Evolutionary conservation across 2,797 vertebrate species (phyloP).

Genomic region (Myiotriccus ornatus): DNA sequence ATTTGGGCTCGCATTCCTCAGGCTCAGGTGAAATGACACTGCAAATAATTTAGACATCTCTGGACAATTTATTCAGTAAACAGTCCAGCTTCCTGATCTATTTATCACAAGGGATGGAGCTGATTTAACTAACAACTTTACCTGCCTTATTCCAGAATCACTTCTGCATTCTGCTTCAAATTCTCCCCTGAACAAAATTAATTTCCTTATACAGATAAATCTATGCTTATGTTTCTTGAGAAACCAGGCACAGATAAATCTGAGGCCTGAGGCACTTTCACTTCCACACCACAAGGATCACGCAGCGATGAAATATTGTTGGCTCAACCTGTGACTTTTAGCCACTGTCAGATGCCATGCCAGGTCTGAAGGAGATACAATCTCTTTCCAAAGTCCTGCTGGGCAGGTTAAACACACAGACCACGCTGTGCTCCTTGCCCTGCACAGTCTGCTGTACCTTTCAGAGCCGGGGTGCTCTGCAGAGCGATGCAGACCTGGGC

Average conservation of each 20-base stretch:
- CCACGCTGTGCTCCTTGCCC: neutral
- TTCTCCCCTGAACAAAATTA: slow-evolving; percentile 23
- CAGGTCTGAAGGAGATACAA: neutral
- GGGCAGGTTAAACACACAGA: neutral
- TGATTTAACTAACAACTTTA: slow-evolving; percentile 42
- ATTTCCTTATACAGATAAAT: slow-evolving; percentile 37
- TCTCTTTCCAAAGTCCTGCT: neutral
- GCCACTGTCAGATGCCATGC: neutral
- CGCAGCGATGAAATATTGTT: neutral
- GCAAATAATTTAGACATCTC: slow-evolving; percentile 29
- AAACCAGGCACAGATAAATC: slow-evolving; percentile 5
- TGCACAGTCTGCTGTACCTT: neutral
- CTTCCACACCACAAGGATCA: neutral
- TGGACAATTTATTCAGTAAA: slow-evolving; percentile 27
- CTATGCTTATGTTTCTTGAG: neutral
- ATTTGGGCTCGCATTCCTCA: slow-evolving; percentile 8
- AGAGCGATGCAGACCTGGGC: neutral
- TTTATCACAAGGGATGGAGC: neutral
- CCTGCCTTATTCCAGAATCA: neutral
- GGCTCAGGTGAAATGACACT: slow-evolving; percentile 14
- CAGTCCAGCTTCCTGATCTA: slow-evolving; percentile 3
- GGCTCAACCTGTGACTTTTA: neutral
- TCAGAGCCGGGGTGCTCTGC: neutral
- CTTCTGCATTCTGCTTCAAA: neutral
- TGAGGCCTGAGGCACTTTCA: neutral